These are phyloP conservation scores for Nephila pilipes DNA, from an alignment of 1,140 invertebrate genomes.

Conservation along the genomic window DNA sequence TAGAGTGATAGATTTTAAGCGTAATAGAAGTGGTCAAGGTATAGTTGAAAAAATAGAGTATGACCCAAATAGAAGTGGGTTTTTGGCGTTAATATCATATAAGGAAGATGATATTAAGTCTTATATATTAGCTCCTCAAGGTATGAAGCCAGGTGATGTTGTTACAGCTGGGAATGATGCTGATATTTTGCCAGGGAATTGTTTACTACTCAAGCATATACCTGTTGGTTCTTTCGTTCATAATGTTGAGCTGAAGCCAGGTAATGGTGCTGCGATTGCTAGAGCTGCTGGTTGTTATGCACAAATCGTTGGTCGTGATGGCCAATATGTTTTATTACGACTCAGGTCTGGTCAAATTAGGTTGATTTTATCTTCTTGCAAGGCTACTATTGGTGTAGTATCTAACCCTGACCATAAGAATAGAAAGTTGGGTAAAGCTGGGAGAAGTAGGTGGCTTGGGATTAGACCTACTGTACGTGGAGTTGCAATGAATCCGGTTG, in stretches of 20 bases:
- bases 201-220: neutral
- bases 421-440: conserved; percentile 79
- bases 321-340: conserved; percentile 75
- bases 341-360: conserved; percentile 78
- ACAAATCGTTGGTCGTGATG: conserved; percentile 77
- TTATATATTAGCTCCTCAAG: neutral
- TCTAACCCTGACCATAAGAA: conserved; percentile 78
- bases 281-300: conserved; percentile 78
- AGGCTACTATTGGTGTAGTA: conserved; percentile 79
- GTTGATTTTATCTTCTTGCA: conserved; percentile 72
- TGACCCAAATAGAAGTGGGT: no score
- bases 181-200: neutral
- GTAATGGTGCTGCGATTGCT: conserved; percentile 78
- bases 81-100: no score
- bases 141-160: neutral
- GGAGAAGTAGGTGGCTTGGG: conserved; percentile 78
- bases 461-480: conserved; percentile 79
- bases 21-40: conserved; percentile 67
- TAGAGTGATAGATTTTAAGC: no score
- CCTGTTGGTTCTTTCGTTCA: conserved; percentile 78
- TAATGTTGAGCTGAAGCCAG: conserved; percentile 78
- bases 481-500: conserved; percentile 80
- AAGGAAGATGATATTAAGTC: no score
- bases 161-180: neutral
- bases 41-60: conserved; percentile 82